Conservation (phyloP, 2,113 vertebrate species). For the Hemichromis elongatus region DNA sequence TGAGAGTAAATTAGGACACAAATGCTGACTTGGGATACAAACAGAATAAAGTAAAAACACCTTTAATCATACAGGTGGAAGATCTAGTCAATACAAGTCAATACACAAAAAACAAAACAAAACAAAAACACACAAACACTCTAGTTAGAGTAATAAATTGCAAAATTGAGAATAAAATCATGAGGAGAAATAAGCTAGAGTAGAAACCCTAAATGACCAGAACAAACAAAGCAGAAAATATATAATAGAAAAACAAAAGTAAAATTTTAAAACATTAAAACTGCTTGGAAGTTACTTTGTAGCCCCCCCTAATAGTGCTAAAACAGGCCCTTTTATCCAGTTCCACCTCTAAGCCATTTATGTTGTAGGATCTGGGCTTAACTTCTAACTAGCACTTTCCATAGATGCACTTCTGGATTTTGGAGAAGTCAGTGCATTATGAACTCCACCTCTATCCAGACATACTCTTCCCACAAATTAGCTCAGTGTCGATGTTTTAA, state of each 20-base stretch:
- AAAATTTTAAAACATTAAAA: neutral
- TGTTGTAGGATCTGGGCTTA: neutral
- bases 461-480: neutral
- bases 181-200: neutral
- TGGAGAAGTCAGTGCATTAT: neutral
- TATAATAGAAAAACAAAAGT: neutral
- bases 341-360: neutral
- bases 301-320: neutral
- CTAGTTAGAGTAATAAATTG: neutral
- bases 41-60: neutral
- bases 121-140: neutral
- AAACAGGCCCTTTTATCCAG: neutral
- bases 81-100: neutral
- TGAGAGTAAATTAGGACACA: neutral
- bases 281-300: neutral
- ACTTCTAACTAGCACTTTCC: neutral
- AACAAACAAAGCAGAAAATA: neutral
- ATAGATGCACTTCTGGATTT: neutral
- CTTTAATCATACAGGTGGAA: too few relatives aligned
- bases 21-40: neutral
- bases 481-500: too few relatives aligned
- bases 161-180: neutral
- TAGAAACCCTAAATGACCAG: neutral
- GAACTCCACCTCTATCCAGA: neutral
- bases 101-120: neutral